Evolutionary conservation across 2,113 vertebrate genomes (phyloP).

Genomic region (Scytalopus superciliaris): DNA sequence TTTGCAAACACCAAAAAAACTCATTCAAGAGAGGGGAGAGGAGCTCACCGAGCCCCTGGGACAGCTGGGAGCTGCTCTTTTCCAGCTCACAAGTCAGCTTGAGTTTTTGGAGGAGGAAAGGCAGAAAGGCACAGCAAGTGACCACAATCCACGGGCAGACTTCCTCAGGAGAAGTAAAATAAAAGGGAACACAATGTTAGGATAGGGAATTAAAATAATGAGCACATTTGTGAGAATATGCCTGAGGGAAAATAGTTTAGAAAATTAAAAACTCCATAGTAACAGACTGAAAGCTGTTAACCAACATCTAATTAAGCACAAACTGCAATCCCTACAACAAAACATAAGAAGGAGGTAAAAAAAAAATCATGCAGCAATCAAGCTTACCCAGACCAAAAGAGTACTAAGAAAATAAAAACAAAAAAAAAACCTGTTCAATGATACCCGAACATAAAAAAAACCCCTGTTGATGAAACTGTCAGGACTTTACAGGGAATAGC

Average conservation of each 20-base stretch:
- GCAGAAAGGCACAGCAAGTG: neutral
- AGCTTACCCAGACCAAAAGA: neutral
- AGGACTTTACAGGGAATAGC: neutral
- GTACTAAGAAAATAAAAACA: neutral
- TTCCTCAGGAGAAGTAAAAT: neutral
- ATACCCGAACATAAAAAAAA: neutral
- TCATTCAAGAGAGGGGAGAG: neutral
- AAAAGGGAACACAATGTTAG: neutral
- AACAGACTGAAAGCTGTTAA: neutral
- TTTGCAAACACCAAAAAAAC: neutral
- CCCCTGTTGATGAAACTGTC: neutral
- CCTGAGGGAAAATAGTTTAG: neutral
- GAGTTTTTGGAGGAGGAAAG: neutral
- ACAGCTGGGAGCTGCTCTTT: neutral
- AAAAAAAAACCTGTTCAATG: neutral
- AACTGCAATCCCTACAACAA: neutral
- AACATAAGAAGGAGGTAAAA: neutral
- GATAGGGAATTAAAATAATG: neutral
- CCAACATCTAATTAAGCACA: neutral
- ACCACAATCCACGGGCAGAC: neutral
- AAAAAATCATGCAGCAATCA: neutral
- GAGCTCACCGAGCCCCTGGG: fast-evolving
- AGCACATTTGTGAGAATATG: neutral
- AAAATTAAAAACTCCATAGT: constrained; percentile 15
- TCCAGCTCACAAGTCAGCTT: fast-evolving